Conservation (phyloP, 2,888 invertebrate species). For the Hypsopygia costalis region DNA sequence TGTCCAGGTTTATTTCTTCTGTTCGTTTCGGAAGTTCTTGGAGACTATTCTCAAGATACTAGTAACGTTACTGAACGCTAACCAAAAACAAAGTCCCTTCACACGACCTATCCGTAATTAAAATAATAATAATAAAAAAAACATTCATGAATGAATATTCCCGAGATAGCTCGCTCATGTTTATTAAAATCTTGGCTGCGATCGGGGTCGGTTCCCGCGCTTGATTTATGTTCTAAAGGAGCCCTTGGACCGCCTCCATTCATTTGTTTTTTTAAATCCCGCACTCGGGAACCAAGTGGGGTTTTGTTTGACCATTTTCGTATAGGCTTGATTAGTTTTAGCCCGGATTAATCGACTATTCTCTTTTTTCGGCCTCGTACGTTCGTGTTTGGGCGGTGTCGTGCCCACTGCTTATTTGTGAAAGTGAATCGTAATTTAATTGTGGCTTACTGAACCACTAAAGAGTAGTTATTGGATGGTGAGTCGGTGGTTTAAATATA, state of each 20-base stretch:
- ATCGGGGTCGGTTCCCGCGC: slow-evolving; percentile 54
- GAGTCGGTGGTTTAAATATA: too few relatives aligned
- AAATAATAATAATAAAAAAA: slow-evolving; percentile 54
- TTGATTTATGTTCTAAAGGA: slow-evolving; percentile 69
- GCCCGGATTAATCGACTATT: slow-evolving; percentile 59
- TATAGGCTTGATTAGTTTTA: slow-evolving; percentile 77
- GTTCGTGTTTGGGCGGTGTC: slow-evolving; percentile 28
- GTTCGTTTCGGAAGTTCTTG: too few relatives aligned
- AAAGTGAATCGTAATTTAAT: slow-evolving; percentile 8
- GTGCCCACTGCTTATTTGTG: slow-evolving; percentile 33
- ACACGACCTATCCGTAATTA: slow-evolving; percentile 68
- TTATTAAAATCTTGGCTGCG: slow-evolving; percentile 69
- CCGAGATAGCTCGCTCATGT: slow-evolving; percentile 60
- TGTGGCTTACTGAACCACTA: background rate
- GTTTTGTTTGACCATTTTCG: slow-evolving; percentile 58
- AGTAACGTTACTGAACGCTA: background rate
- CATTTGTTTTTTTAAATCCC: slow-evolving; percentile 51
- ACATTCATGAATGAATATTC: slow-evolving; percentile 68
- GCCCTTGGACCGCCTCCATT: slow-evolving; percentile 61
- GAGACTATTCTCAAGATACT: too few relatives aligned
- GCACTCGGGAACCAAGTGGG: slow-evolving; percentile 14
- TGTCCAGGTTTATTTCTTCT: too few relatives aligned
- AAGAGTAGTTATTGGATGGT: too few relatives aligned
- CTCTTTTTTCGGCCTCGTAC: slow-evolving; percentile 28
- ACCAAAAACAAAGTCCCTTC: slow-evolving; percentile 41